Percentiles rank a stretch among this genome's conserved stretches.
Conservation (phyloP, 2,797 vertebrate species). For the Chanos chanos region DNA sequence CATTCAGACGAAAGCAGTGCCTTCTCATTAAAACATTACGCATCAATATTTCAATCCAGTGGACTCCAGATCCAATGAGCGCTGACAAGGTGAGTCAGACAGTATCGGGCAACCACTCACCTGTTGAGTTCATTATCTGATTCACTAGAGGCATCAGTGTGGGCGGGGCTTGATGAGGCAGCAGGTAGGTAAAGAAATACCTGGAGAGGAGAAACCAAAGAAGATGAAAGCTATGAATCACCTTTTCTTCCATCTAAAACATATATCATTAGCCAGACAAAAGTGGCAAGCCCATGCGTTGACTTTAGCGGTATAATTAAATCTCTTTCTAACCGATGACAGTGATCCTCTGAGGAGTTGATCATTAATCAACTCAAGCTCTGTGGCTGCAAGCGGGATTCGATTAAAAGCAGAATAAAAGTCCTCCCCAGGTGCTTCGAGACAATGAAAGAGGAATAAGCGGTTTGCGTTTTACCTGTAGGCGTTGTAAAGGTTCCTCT, state of each 20-base stretch:
- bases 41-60: not conserved
- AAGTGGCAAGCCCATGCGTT: not conserved
- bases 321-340: not conserved
- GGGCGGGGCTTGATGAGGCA: conserved; percentile 85
- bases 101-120: conserved; percentile 55
- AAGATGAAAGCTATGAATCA: not conserved
- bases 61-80: conserved; percentile 2
- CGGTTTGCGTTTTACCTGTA: conserved; percentile 75
- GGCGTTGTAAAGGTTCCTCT: conserved; percentile 89
- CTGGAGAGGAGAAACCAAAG: conserved; percentile 63
- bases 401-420: no score
- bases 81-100: not conserved
- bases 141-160: conserved; percentile 76
- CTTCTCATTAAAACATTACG: no score
- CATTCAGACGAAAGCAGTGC: not conserved
- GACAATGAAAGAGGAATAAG: conserved; percentile 32
- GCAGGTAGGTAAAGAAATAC: conserved; percentile 91
- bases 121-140: conserved; percentile 86
- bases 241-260: not conserved
- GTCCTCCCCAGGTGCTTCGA: no score
- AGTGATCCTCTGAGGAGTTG: not conserved
- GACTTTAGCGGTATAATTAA: conserved; percentile 13
- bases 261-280: conserved; percentile 1
- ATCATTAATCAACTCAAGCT: conserved; percentile 33
- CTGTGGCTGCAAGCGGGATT: no score